Conservation (phyloP, 2,888 invertebrate genomes). For the Hirtodrosophila confusa region DNA sequence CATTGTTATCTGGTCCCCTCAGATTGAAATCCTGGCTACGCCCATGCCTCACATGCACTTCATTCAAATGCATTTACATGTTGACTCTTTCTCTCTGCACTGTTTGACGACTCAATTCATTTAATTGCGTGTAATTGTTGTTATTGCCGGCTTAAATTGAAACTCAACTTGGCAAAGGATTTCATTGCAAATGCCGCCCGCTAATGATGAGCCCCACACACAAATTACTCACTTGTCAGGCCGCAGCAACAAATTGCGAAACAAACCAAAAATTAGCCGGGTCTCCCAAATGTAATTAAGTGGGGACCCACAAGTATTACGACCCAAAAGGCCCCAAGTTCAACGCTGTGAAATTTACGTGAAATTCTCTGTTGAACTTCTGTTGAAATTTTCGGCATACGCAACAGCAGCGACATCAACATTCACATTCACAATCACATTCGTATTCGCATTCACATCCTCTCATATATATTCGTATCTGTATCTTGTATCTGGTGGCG, state of each 20-base stretch:
- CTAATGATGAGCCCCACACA: constrained; percentile 43
- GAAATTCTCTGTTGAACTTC: constrained; percentile 71
- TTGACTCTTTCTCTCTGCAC: constrained; percentile 20
- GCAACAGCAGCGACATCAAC: constrained; percentile 40
- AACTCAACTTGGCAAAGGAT: constrained; percentile 47
- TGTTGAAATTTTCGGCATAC: constrained; percentile 78
- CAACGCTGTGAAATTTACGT: constrained; percentile 53
- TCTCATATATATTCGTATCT: constrained; percentile 60
- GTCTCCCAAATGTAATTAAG: constrained; percentile 52
- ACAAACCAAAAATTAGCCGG: constrained; percentile 56
- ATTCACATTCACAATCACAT: constrained; percentile 28
- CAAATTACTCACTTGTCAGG: constrained; percentile 63
- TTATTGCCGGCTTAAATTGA: constrained; percentile 43
- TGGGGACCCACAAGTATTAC: constrained; percentile 16
- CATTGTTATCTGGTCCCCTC: too few species aligned
- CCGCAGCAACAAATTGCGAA: constrained; percentile 47
- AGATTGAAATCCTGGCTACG: too few species aligned
- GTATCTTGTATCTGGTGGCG: constrained; percentile 75
- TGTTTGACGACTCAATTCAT: constrained; percentile 72
- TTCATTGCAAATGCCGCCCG: constrained; percentile 42
- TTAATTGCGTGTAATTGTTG: constrained; percentile 75
- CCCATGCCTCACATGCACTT: constrained; percentile 19
- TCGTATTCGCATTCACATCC: constrained; percentile 43
- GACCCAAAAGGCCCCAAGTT: constrained; percentile 26
- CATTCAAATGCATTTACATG: constrained; percentile 68